Percentiles rank a stretch among this genome's conserved stretches.
These are phyloP conservation scores for Orthosia incerta DNA, from an alignment of 2,888 invertebrate species.

Conservation along the genomic window DNA sequence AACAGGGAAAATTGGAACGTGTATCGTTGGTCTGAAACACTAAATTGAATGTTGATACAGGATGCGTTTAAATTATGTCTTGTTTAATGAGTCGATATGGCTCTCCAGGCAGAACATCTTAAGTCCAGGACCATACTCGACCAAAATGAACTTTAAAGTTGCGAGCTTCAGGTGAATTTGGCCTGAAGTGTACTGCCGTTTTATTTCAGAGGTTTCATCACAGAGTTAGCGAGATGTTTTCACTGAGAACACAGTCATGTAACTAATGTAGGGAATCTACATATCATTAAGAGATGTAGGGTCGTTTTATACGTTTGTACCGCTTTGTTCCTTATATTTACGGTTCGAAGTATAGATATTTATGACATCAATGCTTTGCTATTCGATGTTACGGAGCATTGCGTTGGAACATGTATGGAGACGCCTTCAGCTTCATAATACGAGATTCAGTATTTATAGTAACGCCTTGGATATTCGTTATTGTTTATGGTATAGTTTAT, in stretches of 20 bases:
- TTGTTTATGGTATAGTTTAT: constrained; percentile 60
- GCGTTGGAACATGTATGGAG: constrained; percentile 77
- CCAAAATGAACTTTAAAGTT: constrained; percentile 53
- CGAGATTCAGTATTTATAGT: constrained; percentile 58
- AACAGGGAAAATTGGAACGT: constrained; percentile 72
- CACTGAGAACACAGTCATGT: constrained; percentile 90
- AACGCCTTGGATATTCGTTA: constrained; percentile 57
- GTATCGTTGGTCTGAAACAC: constrained; percentile 67
- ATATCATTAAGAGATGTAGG: constrained; percentile 91
- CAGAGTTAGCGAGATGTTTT: constrained; percentile 87
- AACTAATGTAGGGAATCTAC: constrained; percentile 91
- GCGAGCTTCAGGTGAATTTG: constrained; percentile 61
- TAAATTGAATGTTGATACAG: constrained; percentile 71
- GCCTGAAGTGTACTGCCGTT: constrained; percentile 51
- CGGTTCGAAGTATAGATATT: constrained; percentile 85
- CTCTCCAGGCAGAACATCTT: constrained; percentile 62
- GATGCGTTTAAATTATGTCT: constrained; percentile 89
- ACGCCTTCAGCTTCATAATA: constrained; percentile 85
- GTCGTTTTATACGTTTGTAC: constrained; percentile 89
- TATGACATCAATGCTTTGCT: constrained; percentile 84
- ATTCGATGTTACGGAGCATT: constrained; percentile 76
- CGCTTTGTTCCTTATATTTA: constrained; percentile 90
- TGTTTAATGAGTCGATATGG: constrained; percentile 89
- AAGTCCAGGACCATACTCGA: constrained; percentile 44
- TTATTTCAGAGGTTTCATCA: constrained; percentile 58